phyloP scores from a whole-genome alignment of 2,888 invertebrate species.

The Pristionchus japonicus region DNA sequence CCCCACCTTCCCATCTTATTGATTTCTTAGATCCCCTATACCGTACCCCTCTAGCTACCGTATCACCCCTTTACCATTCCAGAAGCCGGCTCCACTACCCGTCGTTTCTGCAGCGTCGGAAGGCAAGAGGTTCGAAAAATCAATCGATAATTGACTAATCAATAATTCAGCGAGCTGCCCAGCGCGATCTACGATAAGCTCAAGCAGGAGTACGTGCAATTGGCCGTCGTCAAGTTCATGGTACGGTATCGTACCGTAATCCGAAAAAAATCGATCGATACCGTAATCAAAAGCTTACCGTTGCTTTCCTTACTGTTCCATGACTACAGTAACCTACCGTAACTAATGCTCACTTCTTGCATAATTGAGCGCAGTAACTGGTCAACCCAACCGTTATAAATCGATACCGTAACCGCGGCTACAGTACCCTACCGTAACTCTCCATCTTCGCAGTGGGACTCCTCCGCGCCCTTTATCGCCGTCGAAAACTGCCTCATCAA shows the following conservation, averaged over 20 bases:
- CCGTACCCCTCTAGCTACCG: not conserved
- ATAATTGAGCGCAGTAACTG: no score
- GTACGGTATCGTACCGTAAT: not conserved
- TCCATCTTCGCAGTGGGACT: not conserved
- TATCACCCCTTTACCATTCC: not conserved
- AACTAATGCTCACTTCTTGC: no score
- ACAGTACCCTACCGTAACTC: not conserved
- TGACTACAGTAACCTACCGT: slow-evolving; percentile 7
- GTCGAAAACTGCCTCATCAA: slow-evolving; percentile 37
- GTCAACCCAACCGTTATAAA: no score
- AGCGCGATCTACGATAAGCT: slow-evolving; percentile 13
- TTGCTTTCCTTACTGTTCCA: not conserved
- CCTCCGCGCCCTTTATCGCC: slow-evolving; percentile 4
- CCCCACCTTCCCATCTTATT: not conserved
- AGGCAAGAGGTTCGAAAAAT: not conserved
- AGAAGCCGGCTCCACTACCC: not conserved
- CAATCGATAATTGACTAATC: not conserved
- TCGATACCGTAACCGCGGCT: no score
- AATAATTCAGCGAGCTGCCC: not conserved
- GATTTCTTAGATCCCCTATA: not conserved
- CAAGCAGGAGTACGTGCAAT: not conserved
- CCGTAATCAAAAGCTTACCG: not conserved
- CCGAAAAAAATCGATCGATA: not conserved
- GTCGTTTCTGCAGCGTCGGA: not conserved
- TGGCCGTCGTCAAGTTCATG: slow-evolving; percentile 32